Conservation (phyloP, 2,113 vertebrate species). For the Oryzias melastigma region DNA sequence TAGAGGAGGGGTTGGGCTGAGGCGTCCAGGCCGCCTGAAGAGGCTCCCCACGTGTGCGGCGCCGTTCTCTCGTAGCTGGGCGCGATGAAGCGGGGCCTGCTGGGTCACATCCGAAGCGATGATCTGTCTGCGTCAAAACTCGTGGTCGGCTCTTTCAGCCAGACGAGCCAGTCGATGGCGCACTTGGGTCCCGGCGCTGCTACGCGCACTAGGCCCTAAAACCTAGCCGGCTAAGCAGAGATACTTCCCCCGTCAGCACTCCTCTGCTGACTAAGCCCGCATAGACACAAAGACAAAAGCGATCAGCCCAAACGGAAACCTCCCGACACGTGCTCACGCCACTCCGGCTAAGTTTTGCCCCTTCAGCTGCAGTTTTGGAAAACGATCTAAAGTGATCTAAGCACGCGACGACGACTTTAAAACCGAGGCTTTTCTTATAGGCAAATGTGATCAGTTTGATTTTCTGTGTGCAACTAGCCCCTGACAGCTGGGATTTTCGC, state of each 20-base stretch:
- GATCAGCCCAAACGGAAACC: slow-evolving; percentile 12
- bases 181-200: slow-evolving; percentile 61
- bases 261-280: slow-evolving; percentile 58
- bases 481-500: neutral
- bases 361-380: no score
- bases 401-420: no score
- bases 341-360: no score
- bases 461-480: neutral
- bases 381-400: no score
- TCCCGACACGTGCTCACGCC: neutral
- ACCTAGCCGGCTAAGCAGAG: slow-evolving; percentile 59
- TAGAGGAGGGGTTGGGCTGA: slow-evolving; percentile 68
- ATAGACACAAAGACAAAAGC: slow-evolving; percentile 50
- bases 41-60: slow-evolving; percentile 70
- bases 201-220: slow-evolving; percentile 69
- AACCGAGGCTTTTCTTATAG: no score
- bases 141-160: slow-evolving; percentile 9
- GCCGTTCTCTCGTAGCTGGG: slow-evolving; percentile 10
- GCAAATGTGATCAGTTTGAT: no score
- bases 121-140: slow-evolving; percentile 24
- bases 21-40: slow-evolving; percentile 39
- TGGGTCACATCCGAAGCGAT: slow-evolving; percentile 4
- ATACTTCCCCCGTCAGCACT: slow-evolving; percentile 61
- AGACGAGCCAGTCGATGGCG: slow-evolving; percentile 50
- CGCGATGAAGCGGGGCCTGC: slow-evolving; percentile 10